These are phyloP conservation scores for Orthosia incerta DNA, from an alignment of 2,888 invertebrate species.

Conservation along the genomic window DNA sequence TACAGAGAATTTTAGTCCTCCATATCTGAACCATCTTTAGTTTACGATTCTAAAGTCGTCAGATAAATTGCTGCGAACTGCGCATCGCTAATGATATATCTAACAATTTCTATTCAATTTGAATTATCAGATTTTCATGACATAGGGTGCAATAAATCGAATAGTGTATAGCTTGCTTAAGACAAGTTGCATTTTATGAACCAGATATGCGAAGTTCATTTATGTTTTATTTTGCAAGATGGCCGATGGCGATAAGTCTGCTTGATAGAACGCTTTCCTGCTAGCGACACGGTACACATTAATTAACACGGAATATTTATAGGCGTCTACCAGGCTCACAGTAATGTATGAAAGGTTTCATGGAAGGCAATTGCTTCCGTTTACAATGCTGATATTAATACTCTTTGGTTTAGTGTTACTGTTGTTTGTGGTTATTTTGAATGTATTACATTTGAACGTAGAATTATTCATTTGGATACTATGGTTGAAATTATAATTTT, in stretches of 20 bases:
- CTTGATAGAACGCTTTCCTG: constrained; percentile 69
- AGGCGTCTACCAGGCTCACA: constrained; percentile 42
- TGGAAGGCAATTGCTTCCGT: constrained; percentile 50
- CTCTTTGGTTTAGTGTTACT: constrained; percentile 11
- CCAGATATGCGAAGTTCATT: constrained; percentile 67
- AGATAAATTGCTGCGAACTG: constrained; percentile 50
- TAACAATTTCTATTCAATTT: constrained; percentile 56
- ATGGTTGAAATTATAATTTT: no score
- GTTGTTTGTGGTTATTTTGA: constrained; percentile 2
- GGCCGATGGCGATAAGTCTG: constrained; percentile 60
- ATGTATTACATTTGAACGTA: not conserved
- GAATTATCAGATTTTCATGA: constrained; percentile 54
- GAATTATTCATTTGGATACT: no score
- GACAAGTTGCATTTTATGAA: constrained; percentile 65
- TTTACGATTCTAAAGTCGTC: constrained; percentile 46
- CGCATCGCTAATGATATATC: constrained; percentile 54
- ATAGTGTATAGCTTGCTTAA: constrained; percentile 57
- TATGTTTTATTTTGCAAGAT: constrained; percentile 70
- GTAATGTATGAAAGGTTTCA: constrained; percentile 49
- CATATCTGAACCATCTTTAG: constrained; percentile 44
- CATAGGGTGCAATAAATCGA: constrained; percentile 53
- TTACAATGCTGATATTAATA: constrained; percentile 15
- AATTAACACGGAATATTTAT: constrained; percentile 66
- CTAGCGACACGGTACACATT: constrained; percentile 62
- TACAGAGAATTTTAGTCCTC: constrained; percentile 16